Percentiles rank a stretch among this genome's conserved stretches.
These are phyloP conservation scores for Sitobion miscanthi DNA, from an alignment of 1,140 invertebrate species.

Conservation along the genomic window DNA sequence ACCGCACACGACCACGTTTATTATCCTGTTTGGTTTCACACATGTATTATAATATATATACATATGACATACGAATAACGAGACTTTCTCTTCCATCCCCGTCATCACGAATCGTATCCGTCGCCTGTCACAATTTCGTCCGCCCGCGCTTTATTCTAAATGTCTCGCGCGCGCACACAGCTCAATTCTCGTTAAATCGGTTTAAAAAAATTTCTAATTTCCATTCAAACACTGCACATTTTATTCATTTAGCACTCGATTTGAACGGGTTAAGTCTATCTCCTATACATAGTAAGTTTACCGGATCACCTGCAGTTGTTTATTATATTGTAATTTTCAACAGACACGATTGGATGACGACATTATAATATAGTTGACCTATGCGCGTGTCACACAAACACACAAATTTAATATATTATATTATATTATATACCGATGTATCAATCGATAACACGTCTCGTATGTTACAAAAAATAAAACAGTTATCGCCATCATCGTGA, in stretches of 20 bases:
- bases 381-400: not conserved
- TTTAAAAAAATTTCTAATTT: conserved; percentile 17
- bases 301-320: not conserved
- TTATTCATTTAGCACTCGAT: not conserved
- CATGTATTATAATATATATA: not conserved
- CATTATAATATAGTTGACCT: not conserved
- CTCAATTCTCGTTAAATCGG: not conserved
- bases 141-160: conserved; percentile 44
- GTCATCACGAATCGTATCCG: conserved; percentile 40
- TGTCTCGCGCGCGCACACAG: not conserved
- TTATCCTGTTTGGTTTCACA: not conserved
- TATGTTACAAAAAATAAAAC: not conserved
- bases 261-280: not conserved
- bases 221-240: not conserved
- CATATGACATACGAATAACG: not conserved
- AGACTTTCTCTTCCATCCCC: conserved; percentile 52
- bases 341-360: not conserved
- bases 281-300: not conserved
- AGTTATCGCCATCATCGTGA: not conserved
- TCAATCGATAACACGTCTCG: not conserved
- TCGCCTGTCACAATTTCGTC: conserved; percentile 32
- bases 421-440: not conserved
- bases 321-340: no score
- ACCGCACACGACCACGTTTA: not conserved
- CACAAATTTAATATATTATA: no score